These are phyloP conservation scores for Dasyornis broadbenti DNA, from an alignment of 2,113 vertebrate species.

Conservation along the genomic window DNA sequence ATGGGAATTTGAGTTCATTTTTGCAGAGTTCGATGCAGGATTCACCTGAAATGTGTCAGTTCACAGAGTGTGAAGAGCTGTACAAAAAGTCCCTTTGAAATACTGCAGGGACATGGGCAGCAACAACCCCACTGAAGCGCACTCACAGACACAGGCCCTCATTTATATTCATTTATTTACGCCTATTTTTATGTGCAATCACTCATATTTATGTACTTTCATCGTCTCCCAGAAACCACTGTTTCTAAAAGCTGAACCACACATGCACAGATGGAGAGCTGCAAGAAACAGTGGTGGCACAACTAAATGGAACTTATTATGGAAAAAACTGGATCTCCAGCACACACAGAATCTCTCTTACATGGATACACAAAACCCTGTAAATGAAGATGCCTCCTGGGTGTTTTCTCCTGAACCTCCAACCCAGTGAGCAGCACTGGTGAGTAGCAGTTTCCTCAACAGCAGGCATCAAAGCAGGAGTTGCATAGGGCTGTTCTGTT, in stretches of 20 bases:
- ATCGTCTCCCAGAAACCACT: neutral
- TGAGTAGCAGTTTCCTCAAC: conserved; percentile 1
- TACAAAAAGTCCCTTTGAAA: neutral
- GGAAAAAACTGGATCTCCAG: neutral
- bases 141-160: neutral
- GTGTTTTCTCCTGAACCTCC: neutral
- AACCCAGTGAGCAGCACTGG: neutral
- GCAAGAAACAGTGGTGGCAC: neutral
- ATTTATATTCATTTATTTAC: neutral
- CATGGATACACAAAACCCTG: neutral
- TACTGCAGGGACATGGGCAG: neutral
- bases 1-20: neutral
- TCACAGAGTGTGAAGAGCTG: neutral
- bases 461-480: neutral
- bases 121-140: neutral
- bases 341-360: neutral
- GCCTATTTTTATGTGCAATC: neutral
- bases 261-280: neutral
- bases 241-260: neutral
- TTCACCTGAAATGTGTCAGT: neutral
- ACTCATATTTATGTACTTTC: neutral
- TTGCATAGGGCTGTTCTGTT: neutral
- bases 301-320: neutral
- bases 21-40: neutral
- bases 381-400: neutral